Evolutionary conservation across 2,797 vertebrate species (phyloP), one percentile per base, ranked within the genome.

Genomic region (Jordanella pulchra): DNA sequence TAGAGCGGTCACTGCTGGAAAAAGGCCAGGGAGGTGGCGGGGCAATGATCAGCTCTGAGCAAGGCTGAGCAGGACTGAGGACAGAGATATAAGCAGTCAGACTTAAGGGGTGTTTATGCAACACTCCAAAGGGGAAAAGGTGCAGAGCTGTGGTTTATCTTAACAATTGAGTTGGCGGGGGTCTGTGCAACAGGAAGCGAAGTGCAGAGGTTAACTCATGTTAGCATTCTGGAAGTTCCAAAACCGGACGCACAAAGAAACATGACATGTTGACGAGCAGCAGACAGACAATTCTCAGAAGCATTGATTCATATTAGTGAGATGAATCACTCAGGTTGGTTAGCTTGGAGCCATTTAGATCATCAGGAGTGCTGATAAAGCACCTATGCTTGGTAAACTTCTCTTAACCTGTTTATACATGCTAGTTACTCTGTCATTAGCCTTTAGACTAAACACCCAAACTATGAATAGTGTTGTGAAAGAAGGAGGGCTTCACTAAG

Each of bases 11-110:
- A 2, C 70, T 50, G 80, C 86, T 72, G 68, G 93, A 91, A 85
- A 95, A 95, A 15, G 93, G 94, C 93, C 93, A 94, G 0, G 94
- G 94, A 83, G 94, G 93, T 76, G 94, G 93, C 6, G 93, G 90
- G 15, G 86, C 92, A 85, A 92, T 47, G 56, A 91, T 89, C 79
- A 92, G 84, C 83, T 93, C 91, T 76, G 89, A 82, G 61, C 65
- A 65, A 54, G 84, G 78, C 67, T 75, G 85, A 75, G 73, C 65
- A 42, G 83, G 86, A 90, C 94, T 95, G 90, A 78, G 85, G 89
- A 89, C 87, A 94, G 82, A 94, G 89, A 94, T 53, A 84, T 28
- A 51, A 78, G 72, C 58, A 74, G 84, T 93, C 87, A 94, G 87
- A 80, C 67, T 78, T 10, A 35, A 76, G 17, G 47, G 72, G 42